These are phyloP conservation scores for Oreochromis mossambicus DNA, from an alignment of 2,797 vertebrate genomes.

Conservation along the genomic window DNA sequence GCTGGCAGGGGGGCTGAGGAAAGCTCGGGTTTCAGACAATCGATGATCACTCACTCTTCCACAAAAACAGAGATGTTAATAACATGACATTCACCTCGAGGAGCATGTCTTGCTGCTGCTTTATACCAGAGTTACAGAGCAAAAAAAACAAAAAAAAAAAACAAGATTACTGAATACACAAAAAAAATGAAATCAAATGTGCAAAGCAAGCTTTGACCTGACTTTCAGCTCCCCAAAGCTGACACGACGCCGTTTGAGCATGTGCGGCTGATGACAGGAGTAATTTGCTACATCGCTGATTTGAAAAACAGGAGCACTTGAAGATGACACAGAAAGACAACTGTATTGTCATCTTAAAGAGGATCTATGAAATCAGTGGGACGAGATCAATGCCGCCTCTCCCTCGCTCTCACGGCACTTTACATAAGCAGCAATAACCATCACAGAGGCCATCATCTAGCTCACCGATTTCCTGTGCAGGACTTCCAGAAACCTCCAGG, in stretches of 20 bases:
- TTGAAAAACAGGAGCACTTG: slow-evolving; percentile 65
- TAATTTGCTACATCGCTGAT: slow-evolving; percentile 50
- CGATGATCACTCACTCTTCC: slow-evolving; percentile 23
- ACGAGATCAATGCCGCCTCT: slow-evolving; percentile 65
- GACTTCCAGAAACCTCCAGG: slow-evolving; percentile 59
- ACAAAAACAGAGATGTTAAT: slow-evolving; percentile 28
- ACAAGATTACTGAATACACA: not conserved
- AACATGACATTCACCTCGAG: not conserved
- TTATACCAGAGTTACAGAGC: not conserved
- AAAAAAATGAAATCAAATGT: slow-evolving; percentile 26
- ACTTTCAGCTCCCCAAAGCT: slow-evolving; percentile 41
- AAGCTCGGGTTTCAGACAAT: slow-evolving; percentile 51
- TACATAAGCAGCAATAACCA: slow-evolving; percentile 70
- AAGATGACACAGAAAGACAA: slow-evolving; percentile 71
- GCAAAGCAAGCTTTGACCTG: slow-evolving; percentile 45
- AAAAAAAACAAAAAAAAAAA: not conserved
- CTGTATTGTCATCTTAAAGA: slow-evolving; percentile 71
- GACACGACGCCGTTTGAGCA: slow-evolving; percentile 21
- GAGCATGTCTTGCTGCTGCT: not conserved
- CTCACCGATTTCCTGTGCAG: slow-evolving; percentile 64
- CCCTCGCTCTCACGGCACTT: slow-evolving; percentile 37
- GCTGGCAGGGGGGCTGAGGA: slow-evolving; percentile 39
- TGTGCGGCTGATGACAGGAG: slow-evolving; percentile 40
- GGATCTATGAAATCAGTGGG: slow-evolving; percentile 76
- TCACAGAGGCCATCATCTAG: slow-evolving; percentile 63